phyloP scores from a whole-genome alignment of 92 coral and sea anemone genomes.

The Montipora capitata region DNA sequence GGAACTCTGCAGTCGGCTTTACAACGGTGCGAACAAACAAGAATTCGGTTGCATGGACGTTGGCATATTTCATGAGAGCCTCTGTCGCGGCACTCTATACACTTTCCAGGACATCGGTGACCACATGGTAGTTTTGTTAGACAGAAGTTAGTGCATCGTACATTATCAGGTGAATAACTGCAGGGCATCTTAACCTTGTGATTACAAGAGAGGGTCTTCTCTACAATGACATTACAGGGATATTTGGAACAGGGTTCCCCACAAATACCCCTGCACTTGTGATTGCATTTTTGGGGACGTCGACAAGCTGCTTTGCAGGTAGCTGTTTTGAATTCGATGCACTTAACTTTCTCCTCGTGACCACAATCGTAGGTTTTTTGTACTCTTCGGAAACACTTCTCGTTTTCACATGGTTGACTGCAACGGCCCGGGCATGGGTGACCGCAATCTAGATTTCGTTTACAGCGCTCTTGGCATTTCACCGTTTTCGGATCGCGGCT shows the following conservation, averaged over 20 bases:
- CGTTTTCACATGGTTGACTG: background rate
- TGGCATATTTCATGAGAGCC: slow-evolving; percentile 67
- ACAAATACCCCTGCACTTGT: slow-evolving; percentile 68
- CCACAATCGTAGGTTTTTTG: slow-evolving; percentile 51
- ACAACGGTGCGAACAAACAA: slow-evolving; percentile 83
- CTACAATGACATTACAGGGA: slow-evolving; percentile 41
- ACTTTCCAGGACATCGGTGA: slow-evolving; percentile 77
- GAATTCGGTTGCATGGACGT: slow-evolving; percentile 69
- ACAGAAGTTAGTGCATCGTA: slow-evolving; percentile 61
- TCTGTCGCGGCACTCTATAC: slow-evolving; percentile 54
- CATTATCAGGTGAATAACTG: slow-evolving; percentile 13
- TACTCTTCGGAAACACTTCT: background rate
- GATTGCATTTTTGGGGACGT: slow-evolving; percentile 56
- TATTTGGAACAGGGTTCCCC: slow-evolving; percentile 59
- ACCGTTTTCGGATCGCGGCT: background rate
- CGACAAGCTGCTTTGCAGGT: slow-evolving; percentile 59
- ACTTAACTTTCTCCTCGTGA: slow-evolving; percentile 56
- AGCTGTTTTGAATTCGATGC: slow-evolving; percentile 29
- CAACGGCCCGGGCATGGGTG: slow-evolving; percentile 71
- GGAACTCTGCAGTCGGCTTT: slow-evolving; percentile 64
- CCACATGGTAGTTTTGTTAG: slow-evolving; percentile 70
- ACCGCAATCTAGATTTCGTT: slow-evolving; percentile 58
- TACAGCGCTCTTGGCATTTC: background rate
- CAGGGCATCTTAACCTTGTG: slow-evolving; percentile 62
- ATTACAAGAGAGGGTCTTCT: slow-evolving; percentile 65